Evolutionary conservation across 2,797 vertebrate genomes (phyloP), one percentile per base, ranked within the genome.

Genomic region (Syndactyla subalaris): DNA sequence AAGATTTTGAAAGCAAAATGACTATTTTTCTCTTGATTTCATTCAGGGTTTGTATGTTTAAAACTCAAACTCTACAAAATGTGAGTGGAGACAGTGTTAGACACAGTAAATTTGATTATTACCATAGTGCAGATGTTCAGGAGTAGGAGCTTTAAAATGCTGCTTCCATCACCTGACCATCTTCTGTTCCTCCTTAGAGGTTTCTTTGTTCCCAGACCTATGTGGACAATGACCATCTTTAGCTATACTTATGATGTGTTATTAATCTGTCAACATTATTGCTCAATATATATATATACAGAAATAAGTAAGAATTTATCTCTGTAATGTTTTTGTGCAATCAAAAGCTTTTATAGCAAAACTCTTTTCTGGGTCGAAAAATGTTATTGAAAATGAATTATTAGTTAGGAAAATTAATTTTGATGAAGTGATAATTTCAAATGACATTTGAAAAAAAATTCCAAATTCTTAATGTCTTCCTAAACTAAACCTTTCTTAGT

Each of bases 41-140:
- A 34, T 59, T 71, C 48, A 63, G 23, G 32, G 67, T 71, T 68
- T 52, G 0, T 10, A 4, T 22, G 7, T 73, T 89, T 59, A 49
- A 55, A 75, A 61, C 6, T 57, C 41, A 55, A 63, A 46, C 23
- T 18, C 7, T 61, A 2, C 23, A 49, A 86, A 80, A 80, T 15
- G 39, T 0, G 1, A 43, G 13, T 36, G 10, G 22, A 58, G 6
- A 23, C 8, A 12, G 16, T 39, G 2, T 16, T 67, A 46, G 5
- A 54, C 23, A 11, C 2, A 24, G 14, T 27, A 70, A 66, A 86
- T 63, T 34, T 74, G 9, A 7, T 67, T 24, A 27, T 63, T 58
- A 39, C 7, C 2, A 6, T 30, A 30, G 19, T 38, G 15, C 19
- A 66, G 24, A 62, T 38, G 26, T 70, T 63, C 34, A 46, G 36